Percentiles rank a stretch among this genome's conserved stretches.
Evolutionary conservation across 2,888 invertebrate species (phyloP).

Genomic region (Lamellibrachia satsuma): DNA sequence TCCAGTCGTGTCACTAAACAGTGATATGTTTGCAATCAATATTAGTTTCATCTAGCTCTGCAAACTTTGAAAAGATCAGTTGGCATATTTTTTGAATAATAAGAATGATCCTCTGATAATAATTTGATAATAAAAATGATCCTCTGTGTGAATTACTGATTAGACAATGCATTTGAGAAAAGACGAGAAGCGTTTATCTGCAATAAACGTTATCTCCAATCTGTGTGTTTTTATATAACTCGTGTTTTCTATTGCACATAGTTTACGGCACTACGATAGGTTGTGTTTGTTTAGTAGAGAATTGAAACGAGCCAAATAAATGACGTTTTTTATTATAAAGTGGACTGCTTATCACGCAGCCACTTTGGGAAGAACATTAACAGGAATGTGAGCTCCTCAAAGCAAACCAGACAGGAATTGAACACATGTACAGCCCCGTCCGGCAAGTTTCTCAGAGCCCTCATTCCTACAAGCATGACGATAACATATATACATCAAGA

Average conservation of each 20-base stretch:
- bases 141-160: neutral
- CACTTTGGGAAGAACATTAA: too few species aligned
- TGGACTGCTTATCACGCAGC: too few species aligned
- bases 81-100: neutral
- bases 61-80: neutral
- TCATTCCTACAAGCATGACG: too few species aligned
- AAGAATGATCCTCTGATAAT: neutral
- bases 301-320: neutral
- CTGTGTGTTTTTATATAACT: neutral
- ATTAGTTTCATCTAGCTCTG: neutral
- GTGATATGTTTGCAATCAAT: neutral
- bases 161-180: neutral
- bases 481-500: too few species aligned
- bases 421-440: too few species aligned
- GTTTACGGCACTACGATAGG: neutral
- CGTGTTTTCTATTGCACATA: neutral
- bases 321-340: too few species aligned
- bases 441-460: too few species aligned
- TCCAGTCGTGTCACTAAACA: too few species aligned
- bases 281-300: neutral
- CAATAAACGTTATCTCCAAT: neutral
- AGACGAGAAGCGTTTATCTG: neutral
- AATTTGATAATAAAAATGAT: too few species aligned
- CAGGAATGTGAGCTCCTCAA: too few species aligned
- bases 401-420: too few species aligned